Base-by-base conservation (phyloP, 2,888 invertebrate genomes). In the Melieria picta region DNA sequence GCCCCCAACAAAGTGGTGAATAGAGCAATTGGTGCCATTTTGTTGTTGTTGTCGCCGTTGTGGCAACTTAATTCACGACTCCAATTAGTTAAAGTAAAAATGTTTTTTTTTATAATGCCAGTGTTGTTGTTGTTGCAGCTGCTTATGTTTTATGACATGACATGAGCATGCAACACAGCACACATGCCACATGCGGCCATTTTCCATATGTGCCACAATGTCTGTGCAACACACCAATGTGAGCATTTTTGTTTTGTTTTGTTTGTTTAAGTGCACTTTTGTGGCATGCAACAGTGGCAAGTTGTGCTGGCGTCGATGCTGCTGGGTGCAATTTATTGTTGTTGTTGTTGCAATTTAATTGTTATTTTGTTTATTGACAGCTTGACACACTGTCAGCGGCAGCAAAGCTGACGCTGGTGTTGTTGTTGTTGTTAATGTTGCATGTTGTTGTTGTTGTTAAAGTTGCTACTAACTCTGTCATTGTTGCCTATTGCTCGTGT, bases 141-240 rank as follows among this genome's bases (percentile, higher is more conserved):
- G 42, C 11, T 10, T 60, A 75, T 69, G 55, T 69, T 74, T 72
- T 75, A 72, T 72, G 74, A 74, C 74, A 67, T 61, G 67, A 67
- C 60, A 75, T 75, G 75, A 72, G 74, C 60, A 61, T 67, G 67
- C 67, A 67, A 48, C 67, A 67, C 9, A 3, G 11, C 11, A 55
- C 47, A 63, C 56, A 62, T 55, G 61, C 62, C 69, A 69, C 55
- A 69, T 62, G 56, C 56, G 56, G 47, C 11, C 11, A 11, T 50
- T 50, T 11, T 11, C 9, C 11, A 50, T 50, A 50, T 50, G 9
- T 50, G 50, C 11, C 9, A 50, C 50, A 50, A 50, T 10, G 11
- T 50, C 10, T 50, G 50, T 50, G 50, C 9, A 50, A 50, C 50
- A 50, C 11, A 10, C 50, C 9, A 10, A 50, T 50, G 3, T 9